Percentiles rank a stretch among this genome's conserved stretches.
Conservation (phyloP, 2,113 vertebrate species). For the Gila orcuttii region DNA sequence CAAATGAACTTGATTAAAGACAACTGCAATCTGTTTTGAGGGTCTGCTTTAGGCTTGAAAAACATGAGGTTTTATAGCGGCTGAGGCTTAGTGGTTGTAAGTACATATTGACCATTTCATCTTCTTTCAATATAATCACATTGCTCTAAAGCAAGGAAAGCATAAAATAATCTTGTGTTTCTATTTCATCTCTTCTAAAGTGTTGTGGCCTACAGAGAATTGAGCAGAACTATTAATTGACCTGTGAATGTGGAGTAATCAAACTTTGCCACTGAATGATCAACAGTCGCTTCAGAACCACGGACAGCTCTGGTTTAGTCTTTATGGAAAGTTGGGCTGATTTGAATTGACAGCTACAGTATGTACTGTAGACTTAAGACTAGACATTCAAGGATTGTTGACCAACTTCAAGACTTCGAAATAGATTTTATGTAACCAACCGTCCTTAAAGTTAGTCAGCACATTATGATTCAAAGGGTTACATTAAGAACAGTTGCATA, state of each 20-base stretch:
- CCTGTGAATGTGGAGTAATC: conserved; percentile 27
- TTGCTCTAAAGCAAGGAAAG: neutral
- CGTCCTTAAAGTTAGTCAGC: neutral
- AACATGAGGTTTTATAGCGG: conserved; percentile 32
- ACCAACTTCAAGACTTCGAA: neutral
- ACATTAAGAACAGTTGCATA: neutral
- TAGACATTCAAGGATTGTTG: neutral
- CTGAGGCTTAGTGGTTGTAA: neutral
- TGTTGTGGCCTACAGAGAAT: neutral
- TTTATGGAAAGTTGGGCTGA: conserved; percentile 44
- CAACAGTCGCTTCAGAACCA: conserved; percentile 63
- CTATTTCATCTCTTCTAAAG: neutral
- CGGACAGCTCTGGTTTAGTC: conserved; percentile 63
- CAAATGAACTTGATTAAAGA: conserved; percentile 51
- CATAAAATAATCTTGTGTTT: neutral
- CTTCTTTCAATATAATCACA: neutral
- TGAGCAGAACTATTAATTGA: neutral
- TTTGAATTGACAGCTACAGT: conserved; percentile 41
- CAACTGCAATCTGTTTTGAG: conserved; percentile 35
- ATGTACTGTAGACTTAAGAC: conserved; percentile 27
- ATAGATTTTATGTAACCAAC: neutral
- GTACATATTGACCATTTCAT: neutral
- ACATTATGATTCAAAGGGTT: conserved; percentile 17
- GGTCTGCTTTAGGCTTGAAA: conserved; percentile 18
- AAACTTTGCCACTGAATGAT: conserved; percentile 28